Evolutionary conservation across 37 sponge, comb jelly and placozoan species (phyloP), one percentile per base, ranked within the genome.

Genomic region (Bolinopsis microptera): DNA sequence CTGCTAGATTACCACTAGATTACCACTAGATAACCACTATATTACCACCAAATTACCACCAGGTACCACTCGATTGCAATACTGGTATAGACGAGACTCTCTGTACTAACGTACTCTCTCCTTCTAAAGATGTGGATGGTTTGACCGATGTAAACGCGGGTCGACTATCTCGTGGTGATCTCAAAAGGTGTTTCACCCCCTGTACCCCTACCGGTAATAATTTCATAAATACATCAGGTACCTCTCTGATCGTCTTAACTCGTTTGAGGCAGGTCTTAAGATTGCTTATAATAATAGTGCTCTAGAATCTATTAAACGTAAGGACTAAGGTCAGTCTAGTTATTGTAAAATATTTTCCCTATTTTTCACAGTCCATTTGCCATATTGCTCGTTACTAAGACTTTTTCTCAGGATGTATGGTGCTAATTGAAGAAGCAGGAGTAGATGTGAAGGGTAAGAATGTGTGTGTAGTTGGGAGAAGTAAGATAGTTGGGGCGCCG

Each of bases 61-160:
- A 93, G 93, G 76, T 93, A 23, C 93, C 93, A 3, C 76, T 93
- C 0, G 93, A 76, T 68, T 76, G 76, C 34, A 76, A 37, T 13
- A 67, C 72, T 94, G 95, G 93, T 86, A 92, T 61, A 30, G 90
- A 94, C 92, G 70, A 67, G 39, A 22, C 69, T 3, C 31, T 69
- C 18, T 28, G 33, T 70, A 94, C 90, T 16, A 92, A 48, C 68
- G 33, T 33, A 5, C 61, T 92, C 28, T 23, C 83, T 28, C 93
- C 72, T 38, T 37, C 37, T 5, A 95, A 97, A 93, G 99, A 98
- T 92, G 99, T 98, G 35, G 99, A 98, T 92, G 99, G 97, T 37
- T 94, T 98, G 69, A 95, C 96, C 1, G 96, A 95, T 40, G 69
- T 92, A n/a, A 98, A 96, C 94, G 94, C 96, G 8, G 99, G 99